These are phyloP conservation scores for Metacarcinus magister DNA, from an alignment of 2,888 invertebrate species.

Conservation along the genomic window DNA sequence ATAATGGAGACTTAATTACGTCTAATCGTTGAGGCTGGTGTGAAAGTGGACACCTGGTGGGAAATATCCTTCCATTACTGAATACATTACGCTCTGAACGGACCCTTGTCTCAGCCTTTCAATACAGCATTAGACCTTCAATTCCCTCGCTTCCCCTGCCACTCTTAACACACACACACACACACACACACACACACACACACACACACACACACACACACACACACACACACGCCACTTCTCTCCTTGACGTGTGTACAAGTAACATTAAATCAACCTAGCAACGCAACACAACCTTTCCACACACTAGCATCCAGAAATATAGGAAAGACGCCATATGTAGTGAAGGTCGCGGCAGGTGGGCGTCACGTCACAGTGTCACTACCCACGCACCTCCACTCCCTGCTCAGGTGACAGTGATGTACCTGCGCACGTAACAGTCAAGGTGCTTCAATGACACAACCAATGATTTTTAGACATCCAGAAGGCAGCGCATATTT, in stretches of 20 bases:
- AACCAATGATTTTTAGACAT: not conserved
- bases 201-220: not conserved
- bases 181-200: not conserved
- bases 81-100: not conserved
- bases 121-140: not conserved
- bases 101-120: not conserved
- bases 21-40: no score
- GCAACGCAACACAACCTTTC: not conserved
- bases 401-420: not conserved
- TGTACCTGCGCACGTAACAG: not conserved
- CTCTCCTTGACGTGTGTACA: not conserved
- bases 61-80: not conserved
- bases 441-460: slow-evolving; percentile 1
- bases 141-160: not conserved
- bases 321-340: not conserved
- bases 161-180: not conserved
- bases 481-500: not conserved
- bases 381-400: not conserved
- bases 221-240: no score
- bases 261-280: not conserved
- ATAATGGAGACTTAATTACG: no score
- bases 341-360: not conserved
- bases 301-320: not conserved
- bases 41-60: no score
- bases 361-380: not conserved